A percentile compares a stretch with the other conserved stretches of the same genome.
Conservation (phyloP, 1,140 invertebrate species). For the Eueides isabella region DNA sequence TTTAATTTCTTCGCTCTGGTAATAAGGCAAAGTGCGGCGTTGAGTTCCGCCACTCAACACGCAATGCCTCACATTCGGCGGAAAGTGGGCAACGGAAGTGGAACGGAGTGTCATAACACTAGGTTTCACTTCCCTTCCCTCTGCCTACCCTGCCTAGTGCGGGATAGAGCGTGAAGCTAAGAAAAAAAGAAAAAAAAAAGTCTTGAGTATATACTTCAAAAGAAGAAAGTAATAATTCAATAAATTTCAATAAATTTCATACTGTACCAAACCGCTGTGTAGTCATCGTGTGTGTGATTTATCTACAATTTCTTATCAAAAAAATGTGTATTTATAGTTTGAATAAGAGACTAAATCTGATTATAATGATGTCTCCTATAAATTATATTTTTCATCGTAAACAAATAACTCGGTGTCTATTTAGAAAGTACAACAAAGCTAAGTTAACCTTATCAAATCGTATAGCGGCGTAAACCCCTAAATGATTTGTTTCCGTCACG, state of each 20-base stretch:
- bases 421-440: constrained; percentile 35
- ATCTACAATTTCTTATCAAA: background rate
- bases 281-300: background rate
- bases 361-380: background rate
- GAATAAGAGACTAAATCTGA: background rate
- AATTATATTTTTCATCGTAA: background rate
- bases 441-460: constrained; percentile 38
- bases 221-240: too few species aligned
- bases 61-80: too few species aligned
- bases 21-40: too few species aligned
- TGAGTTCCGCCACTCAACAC: too few species aligned
- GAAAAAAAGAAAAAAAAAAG: too few species aligned
- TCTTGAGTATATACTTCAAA: too few species aligned
- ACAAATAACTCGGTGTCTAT: background rate
- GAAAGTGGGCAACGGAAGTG: too few species aligned
- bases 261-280: background rate
- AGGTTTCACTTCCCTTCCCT: too few species aligned
- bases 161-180: too few species aligned
- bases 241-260: background rate
- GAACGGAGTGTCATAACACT: too few species aligned
- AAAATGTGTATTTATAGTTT: background rate
- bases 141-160: too few species aligned
- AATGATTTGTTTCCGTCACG: constrained; percentile 45
- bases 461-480: constrained; percentile 31
- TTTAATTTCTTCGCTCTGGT: too few species aligned